phyloP scores from a whole-genome alignment of 1,140 invertebrate species.

The Myzus persicae region DNA sequence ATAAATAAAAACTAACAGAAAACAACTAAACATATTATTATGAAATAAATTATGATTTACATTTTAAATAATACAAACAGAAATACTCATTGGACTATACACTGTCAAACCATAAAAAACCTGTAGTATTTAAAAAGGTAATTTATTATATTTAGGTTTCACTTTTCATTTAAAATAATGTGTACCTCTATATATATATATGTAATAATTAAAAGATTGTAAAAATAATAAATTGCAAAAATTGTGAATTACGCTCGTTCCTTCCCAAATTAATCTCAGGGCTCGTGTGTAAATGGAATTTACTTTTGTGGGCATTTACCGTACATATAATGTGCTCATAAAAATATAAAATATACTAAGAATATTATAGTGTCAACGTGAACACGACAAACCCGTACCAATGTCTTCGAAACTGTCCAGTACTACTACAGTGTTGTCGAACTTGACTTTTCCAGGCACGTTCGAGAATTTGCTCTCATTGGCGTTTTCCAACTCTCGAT shows the following conservation, averaged over 20 bases:
- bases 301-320: not conserved
- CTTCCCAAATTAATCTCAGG: not conserved
- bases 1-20: not conserved
- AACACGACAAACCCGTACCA: not conserved
- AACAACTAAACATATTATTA: not conserved
- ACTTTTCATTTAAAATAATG: not conserved
- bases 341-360: not conserved
- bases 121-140: not conserved
- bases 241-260: not conserved
- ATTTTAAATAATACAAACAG: not conserved
- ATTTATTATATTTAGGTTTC: not conserved
- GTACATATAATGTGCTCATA: not conserved
- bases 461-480: not conserved
- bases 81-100: not conserved
- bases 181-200: not conserved
- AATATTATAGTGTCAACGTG: not conserved
- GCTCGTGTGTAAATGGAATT: not conserved
- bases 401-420: conserved; percentile 50
- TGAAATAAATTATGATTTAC: not conserved
- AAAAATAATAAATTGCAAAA: not conserved
- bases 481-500: not conserved
- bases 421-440: conserved; percentile 42
- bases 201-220: too few species aligned
- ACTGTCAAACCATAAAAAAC: not conserved
- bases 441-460: not conserved